These are phyloP conservation scores for Drosophila formosana DNA, from an alignment of 2,888 invertebrate species.

Conservation along the genomic window DNA sequence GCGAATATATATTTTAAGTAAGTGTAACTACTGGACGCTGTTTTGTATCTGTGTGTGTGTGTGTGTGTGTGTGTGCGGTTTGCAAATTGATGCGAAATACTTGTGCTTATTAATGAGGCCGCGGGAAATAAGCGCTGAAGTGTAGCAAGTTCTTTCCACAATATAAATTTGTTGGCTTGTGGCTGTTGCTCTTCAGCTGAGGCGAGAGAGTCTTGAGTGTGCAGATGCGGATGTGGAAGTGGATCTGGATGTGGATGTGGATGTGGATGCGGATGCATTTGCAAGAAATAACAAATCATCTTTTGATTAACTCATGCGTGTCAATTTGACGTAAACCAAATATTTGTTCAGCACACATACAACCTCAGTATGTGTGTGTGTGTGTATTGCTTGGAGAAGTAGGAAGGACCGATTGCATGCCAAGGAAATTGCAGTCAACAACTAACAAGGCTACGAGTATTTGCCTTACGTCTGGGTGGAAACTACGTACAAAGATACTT, in stretches of 20 bases:
- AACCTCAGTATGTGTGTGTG: not conserved
- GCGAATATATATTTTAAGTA: constrained; percentile 51
- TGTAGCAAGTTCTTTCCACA: constrained; percentile 9
- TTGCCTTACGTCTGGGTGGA: constrained; percentile 66
- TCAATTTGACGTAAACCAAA: constrained; percentile 80
- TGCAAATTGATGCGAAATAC: constrained; percentile 66
- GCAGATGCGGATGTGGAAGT: constrained; percentile 18
- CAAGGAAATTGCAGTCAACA: constrained; percentile 79
- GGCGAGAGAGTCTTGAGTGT: constrained; percentile 8
- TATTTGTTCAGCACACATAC: constrained; percentile 69
- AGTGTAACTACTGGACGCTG: constrained; percentile 50
- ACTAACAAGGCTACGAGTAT: constrained; percentile 75
- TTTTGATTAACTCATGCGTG: constrained; percentile 81
- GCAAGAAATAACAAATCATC: constrained; percentile 79
- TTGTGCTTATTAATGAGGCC: constrained; percentile 73
- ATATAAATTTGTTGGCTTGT: constrained; percentile 54
- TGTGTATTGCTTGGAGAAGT: constrained; percentile 4
- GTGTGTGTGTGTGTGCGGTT: constrained; percentile 9
- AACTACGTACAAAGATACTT: constrained; percentile 52
- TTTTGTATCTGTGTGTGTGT: not conserved
- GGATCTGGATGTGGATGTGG: constrained; percentile 14
- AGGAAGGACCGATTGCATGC: constrained; percentile 66
- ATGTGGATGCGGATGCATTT: constrained; percentile 71
- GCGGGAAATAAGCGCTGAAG: constrained; percentile 46
- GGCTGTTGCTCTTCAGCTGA: constrained; percentile 30